These are phyloP conservation scores for Scytalopus superciliaris DNA, from an alignment of 2,113 vertebrate species.

Conservation along the genomic window DNA sequence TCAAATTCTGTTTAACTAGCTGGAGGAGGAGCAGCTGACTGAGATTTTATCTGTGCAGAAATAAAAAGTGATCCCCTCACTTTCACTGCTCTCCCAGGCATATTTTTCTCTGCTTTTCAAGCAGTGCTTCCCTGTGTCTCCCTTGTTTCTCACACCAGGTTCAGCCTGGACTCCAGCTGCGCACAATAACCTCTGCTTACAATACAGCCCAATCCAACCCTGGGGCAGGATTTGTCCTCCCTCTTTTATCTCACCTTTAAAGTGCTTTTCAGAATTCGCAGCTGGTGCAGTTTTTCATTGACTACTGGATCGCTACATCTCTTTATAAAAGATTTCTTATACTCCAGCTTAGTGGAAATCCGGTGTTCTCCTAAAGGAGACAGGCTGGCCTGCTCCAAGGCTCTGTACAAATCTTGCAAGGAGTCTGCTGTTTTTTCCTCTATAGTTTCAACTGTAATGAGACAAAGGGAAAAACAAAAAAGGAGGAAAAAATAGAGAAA, in stretches of 20 bases:
- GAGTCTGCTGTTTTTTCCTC: constrained; percentile 87
- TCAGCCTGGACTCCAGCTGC: neutral
- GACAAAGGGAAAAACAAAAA: neutral
- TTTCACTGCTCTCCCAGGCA: neutral
- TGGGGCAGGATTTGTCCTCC: constrained; percentile 19
- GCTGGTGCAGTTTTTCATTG: constrained; percentile 94
- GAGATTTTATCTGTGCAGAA: constrained; percentile 27
- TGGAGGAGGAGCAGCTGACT: neutral
- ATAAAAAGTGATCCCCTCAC: neutral
- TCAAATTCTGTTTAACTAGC: constrained; percentile 9
- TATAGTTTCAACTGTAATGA: constrained; percentile 75
- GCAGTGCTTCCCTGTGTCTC: neutral
- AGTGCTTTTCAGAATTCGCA: constrained; percentile 96
- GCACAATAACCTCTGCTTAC: neutral
- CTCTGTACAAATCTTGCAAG: constrained; percentile 92
- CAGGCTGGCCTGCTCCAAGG: constrained; percentile 91
- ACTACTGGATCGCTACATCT: constrained; percentile 92
- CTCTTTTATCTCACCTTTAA: constrained; percentile 87
- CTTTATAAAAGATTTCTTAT: constrained; percentile 90
- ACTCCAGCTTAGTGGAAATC: constrained; percentile 90
- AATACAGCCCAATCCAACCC: neutral
- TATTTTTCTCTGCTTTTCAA: neutral
- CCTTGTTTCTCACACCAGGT: neutral
- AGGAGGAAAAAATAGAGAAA: constrained; percentile 33
- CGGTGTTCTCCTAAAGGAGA: constrained; percentile 88